These are phyloP conservation scores for Heliothis virescens DNA, from an alignment of 1,140 invertebrate species.

Conservation along the genomic window DNA sequence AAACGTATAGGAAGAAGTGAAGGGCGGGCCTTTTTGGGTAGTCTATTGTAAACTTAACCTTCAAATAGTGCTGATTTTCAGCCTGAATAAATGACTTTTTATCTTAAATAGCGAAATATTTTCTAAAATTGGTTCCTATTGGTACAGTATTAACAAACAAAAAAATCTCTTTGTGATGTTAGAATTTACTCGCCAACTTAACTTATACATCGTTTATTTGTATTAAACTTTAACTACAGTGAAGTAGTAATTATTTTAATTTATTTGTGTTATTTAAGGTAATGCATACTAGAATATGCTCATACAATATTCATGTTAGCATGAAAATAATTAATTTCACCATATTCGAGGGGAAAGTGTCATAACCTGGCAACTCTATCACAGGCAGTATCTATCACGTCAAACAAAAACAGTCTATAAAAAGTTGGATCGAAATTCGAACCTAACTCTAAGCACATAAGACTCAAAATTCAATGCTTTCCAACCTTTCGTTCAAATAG, in stretches of 20 bases:
- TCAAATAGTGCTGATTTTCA: too few species aligned
- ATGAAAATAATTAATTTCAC: not conserved
- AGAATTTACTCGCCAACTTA: too few species aligned
- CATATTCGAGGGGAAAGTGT: constrained; percentile 4
- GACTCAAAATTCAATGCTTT: not conserved
- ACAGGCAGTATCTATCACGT: not conserved
- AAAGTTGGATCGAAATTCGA: not conserved
- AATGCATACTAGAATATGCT: not conserved
- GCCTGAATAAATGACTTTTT: too few species aligned
- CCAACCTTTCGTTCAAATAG: constrained; percentile 1
- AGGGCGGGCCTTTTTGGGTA: too few species aligned
- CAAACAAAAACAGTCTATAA: not conserved
- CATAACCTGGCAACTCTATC: not conserved
- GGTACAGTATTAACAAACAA: too few species aligned
- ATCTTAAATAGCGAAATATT: too few species aligned
- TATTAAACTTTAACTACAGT: too few species aligned
- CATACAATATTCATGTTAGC: not conserved
- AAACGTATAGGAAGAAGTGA: too few species aligned
- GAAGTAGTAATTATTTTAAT: not conserved
- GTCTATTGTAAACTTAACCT: too few species aligned
- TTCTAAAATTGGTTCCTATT: too few species aligned
- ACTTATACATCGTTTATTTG: too few species aligned
- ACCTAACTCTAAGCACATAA: not conserved
- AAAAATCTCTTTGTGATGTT: too few species aligned
- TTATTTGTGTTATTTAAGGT: not conserved